These are phyloP conservation scores for Halictus rubicundus DNA, from an alignment of 1,140 invertebrate genomes.

Conservation along the genomic window DNA sequence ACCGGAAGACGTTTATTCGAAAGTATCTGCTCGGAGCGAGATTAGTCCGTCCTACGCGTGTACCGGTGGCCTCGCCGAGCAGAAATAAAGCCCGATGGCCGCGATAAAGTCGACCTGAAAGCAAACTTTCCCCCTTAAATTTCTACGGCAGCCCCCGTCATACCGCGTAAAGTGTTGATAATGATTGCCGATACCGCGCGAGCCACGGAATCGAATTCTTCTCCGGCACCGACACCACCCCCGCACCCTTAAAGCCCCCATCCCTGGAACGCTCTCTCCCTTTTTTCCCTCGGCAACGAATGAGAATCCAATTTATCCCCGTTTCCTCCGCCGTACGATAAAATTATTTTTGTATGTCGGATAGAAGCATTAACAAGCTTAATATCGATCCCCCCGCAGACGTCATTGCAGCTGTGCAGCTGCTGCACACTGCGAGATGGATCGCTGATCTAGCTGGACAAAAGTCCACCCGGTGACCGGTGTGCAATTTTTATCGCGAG, in stretches of 20 bases:
- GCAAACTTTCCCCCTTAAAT: conserved; percentile 30
- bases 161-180: conserved; percentile 24
- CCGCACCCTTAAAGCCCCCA: too few species aligned
- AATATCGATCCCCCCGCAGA: conserved; percentile 14
- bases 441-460: too few species aligned
- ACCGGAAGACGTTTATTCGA: conserved; percentile 39
- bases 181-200: conserved; percentile 34
- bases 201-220: conserved; percentile 21
- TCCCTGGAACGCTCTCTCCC: not conserved
- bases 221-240: not conserved
- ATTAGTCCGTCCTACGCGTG: conserved; percentile 27
- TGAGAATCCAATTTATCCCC: conserved; percentile 30
- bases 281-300: conserved; percentile 13
- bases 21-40: conserved; percentile 20
- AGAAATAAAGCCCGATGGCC: conserved; percentile 14
- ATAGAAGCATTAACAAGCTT: conserved; percentile 29
- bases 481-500: too few species aligned
- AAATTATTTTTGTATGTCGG: conserved; percentile 35
- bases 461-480: too few species aligned
- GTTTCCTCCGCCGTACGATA: not conserved
- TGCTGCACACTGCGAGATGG: not conserved
- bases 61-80: not conserved
- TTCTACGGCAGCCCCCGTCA: conserved; percentile 1
- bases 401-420: too few species aligned
- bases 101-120: conserved; percentile 39